These are phyloP conservation scores for Albula glossodonta DNA, from an alignment of 2,113 vertebrate species.

Conservation along the genomic window DNA sequence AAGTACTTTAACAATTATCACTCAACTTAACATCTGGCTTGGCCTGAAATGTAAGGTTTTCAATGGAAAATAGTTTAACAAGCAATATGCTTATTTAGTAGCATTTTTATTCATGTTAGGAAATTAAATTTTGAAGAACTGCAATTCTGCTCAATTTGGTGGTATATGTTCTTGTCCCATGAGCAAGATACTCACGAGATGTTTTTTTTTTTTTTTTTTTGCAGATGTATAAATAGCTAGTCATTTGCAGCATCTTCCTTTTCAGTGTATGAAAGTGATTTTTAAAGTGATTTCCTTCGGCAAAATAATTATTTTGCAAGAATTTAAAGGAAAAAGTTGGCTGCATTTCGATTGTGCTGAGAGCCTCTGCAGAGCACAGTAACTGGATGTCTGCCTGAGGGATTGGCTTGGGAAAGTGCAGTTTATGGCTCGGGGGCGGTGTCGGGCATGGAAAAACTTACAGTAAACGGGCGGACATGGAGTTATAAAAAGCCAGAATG, in stretches of 20 bases:
- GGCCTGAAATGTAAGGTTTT: too few species aligned
- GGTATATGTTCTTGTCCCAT: too few species aligned
- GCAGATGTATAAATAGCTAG: too few species aligned
- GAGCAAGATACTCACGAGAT: not conserved
- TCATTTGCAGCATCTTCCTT: not conserved
- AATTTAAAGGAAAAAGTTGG: not conserved
- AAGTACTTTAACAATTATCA: too few species aligned
- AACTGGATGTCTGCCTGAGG: not conserved
- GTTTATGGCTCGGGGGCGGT: constrained; percentile 51
- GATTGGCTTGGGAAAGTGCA: constrained; percentile 40
- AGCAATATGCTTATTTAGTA: too few species aligned
- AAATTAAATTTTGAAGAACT: too few species aligned
- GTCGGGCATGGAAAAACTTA: constrained; percentile 59
- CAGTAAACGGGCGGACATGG: constrained; percentile 25
- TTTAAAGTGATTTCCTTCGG: not conserved
- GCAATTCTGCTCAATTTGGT: not conserved
- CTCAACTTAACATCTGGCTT: too few species aligned
- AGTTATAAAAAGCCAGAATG: constrained; percentile 13
- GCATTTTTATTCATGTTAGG: too few species aligned
- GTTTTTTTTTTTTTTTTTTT: too few species aligned
- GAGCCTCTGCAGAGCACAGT: not conserved
- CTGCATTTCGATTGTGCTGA: not conserved
- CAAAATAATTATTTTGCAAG: not conserved
- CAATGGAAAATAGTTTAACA: too few species aligned
- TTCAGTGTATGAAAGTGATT: not conserved